A percentile compares a stretch with the other conserved stretches of the same genome.
Evolutionary conservation across 1,140 invertebrate genomes (phyloP).

Genomic region (Drosophila rhopaloa): DNA sequence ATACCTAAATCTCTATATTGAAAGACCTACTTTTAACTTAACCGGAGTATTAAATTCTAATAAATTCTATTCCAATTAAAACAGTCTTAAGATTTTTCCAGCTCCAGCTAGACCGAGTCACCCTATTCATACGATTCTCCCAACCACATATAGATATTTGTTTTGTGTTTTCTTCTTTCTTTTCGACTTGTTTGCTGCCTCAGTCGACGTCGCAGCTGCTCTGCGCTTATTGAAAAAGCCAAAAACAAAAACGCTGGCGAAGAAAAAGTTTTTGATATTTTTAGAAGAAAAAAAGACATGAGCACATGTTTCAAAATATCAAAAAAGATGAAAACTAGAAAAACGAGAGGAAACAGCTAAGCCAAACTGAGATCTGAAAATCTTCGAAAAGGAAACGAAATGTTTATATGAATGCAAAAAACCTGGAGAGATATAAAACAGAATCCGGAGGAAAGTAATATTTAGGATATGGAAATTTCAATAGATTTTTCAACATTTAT

Average conservation of each 20-base stretch:
- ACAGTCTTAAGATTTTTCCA: background rate
- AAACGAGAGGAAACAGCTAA: constrained; percentile 26
- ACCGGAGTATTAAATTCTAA: background rate
- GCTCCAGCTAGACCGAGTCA: constrained; percentile 32
- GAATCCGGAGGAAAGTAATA: constrained; percentile 1
- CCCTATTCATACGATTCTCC: constrained; percentile 30
- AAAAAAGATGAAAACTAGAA: constrained; percentile 47
- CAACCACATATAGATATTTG: constrained; percentile 37
- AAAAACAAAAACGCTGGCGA: constrained; percentile 32
- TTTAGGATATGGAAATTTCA: constrained; percentile 3
- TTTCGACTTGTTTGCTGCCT: constrained; percentile 43
- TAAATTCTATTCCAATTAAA: background rate
- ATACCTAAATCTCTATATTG: too few species aligned
- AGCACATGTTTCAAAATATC: constrained; percentile 80
- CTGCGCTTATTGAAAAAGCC: constrained; percentile 42
- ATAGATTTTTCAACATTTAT: background rate
- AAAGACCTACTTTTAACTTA: too few species aligned
- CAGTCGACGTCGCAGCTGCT: constrained; percentile 35
- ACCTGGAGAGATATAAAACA: constrained; percentile 18
- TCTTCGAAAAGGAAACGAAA: constrained; percentile 52
- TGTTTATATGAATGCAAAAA: constrained; percentile 44
- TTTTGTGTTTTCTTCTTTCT: constrained; percentile 48
- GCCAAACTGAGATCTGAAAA: constrained; percentile 21
- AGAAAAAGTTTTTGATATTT: constrained; percentile 62
- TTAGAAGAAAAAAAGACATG: constrained; percentile 58